phyloP scores from a whole-genome alignment of 2,113 vertebrate species.

The Oceanites oceanicus region DNA sequence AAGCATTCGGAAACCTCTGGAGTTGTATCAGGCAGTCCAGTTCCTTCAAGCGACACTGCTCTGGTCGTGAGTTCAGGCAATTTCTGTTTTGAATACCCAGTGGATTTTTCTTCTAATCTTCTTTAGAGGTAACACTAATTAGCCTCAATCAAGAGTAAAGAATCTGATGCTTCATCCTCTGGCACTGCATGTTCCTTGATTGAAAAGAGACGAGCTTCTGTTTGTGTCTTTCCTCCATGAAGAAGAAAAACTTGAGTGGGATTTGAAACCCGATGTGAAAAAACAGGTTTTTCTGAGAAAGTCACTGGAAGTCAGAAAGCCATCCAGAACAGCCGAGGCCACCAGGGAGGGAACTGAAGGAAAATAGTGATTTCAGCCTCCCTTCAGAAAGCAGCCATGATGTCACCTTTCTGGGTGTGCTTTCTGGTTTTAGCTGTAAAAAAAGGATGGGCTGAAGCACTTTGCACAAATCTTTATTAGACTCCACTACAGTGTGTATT shows the following conservation, averaged over 20 bases:
- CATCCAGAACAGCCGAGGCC: background rate
- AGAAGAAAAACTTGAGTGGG: background rate
- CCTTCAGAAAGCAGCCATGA: background rate
- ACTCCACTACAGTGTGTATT: fast-evolving
- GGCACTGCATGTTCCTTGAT: background rate
- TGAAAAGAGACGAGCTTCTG: background rate
- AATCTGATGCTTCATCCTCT: background rate
- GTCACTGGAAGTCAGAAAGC: background rate
- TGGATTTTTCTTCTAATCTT: background rate
- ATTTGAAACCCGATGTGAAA: background rate
- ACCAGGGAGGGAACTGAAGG: background rate
- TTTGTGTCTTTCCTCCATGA: background rate
- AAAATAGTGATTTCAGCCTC: background rate
- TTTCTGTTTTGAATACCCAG: background rate
- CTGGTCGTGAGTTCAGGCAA: background rate
- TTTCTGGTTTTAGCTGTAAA: background rate
- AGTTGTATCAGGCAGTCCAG: background rate
- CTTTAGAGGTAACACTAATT: background rate
- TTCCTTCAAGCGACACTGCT: background rate
- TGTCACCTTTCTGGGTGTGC: background rate
- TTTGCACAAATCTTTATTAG: background rate
- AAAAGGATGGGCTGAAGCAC: background rate
- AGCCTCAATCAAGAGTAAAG: background rate
- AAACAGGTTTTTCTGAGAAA: background rate
- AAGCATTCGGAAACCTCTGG: background rate